Percentiles rank a stretch among this genome's conserved stretches.
These are phyloP conservation scores for Pomatorhinus ruficollis DNA, from an alignment of 2,113 vertebrate species.

Conservation along the genomic window DNA sequence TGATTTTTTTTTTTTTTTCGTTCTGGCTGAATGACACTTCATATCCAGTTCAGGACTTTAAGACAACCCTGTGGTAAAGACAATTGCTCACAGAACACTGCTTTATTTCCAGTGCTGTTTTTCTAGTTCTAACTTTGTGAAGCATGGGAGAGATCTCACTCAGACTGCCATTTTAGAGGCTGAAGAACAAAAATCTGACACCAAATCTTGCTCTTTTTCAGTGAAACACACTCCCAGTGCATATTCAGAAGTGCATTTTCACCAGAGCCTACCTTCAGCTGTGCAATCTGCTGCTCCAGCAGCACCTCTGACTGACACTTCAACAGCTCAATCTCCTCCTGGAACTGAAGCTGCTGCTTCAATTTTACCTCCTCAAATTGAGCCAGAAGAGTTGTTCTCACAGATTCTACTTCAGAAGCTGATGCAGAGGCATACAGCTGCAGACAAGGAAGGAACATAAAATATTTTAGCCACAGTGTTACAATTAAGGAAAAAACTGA, in stretches of 20 bases:
- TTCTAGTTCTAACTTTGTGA: not conserved
- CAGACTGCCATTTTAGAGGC: not conserved
- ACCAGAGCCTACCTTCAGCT: slow-evolving; percentile 75
- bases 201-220: not conserved
- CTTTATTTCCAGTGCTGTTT: not conserved
- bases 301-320: slow-evolving; percentile 79
- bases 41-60: not conserved
- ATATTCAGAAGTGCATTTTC: not conserved
- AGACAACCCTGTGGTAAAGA: not conserved
- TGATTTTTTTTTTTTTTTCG: not conserved
- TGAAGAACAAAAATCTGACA: not conserved
- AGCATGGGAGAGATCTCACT: not conserved
- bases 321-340: slow-evolving; percentile 82
- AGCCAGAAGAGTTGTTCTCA: slow-evolving; percentile 62
- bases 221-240: not conserved
- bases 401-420: slow-evolving; percentile 70
- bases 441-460: not conserved
- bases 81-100: not conserved
- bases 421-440: slow-evolving; percentile 49
- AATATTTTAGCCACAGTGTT: not conserved
- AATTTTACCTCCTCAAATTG: slow-evolving; percentile 69
- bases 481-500: not conserved
- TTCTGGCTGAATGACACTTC: not conserved
- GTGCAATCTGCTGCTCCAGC: slow-evolving; percentile 76
- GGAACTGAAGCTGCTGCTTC: slow-evolving; percentile 76